These are phyloP conservation scores for Nomada ferruginata DNA, from an alignment of 2,888 invertebrate genomes.

Conservation along the genomic window DNA sequence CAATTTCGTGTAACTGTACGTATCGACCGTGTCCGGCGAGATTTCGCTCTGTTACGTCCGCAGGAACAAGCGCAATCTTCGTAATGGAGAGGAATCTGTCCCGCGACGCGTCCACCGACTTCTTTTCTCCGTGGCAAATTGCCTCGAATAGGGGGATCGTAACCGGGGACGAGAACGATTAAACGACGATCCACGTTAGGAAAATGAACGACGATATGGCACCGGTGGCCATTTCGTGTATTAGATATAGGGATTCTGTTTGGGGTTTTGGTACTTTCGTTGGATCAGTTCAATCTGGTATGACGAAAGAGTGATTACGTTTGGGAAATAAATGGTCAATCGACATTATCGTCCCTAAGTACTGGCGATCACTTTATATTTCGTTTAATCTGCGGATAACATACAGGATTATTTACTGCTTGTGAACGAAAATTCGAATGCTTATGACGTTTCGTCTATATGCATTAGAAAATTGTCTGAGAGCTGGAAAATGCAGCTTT, in stretches of 20 bases:
- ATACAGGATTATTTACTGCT: too few relatives aligned
- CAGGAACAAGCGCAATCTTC: slow-evolving; percentile 58
- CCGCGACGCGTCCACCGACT: slow-evolving; percentile 16
- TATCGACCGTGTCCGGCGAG: slow-evolving; percentile 26
- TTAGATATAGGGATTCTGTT: neutral
- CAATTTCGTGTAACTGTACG: slow-evolving; percentile 8
- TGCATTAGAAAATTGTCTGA: too few relatives aligned
- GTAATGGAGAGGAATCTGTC: slow-evolving; percentile 66
- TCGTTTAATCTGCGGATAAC: too few relatives aligned
- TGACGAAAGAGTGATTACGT: neutral
- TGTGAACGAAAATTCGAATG: too few relatives aligned
- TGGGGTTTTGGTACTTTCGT: neutral
- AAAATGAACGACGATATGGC: slow-evolving; percentile 13
- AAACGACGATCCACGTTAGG: slow-evolving; percentile 31
- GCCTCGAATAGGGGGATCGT: slow-evolving; percentile 17
- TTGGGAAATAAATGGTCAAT: neutral
- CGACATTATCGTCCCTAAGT: too few relatives aligned
- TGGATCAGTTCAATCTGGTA: neutral
- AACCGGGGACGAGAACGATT: slow-evolving; percentile 19
- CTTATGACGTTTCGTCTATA: too few relatives aligned
- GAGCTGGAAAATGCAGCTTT: too few relatives aligned
- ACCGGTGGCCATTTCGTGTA: neutral
- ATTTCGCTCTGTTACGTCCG: slow-evolving; percentile 38
- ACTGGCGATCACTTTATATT: too few relatives aligned
- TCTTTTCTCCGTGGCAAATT: slow-evolving; percentile 23